phyloP scores from a whole-genome alignment of 2,797 vertebrate species.

The Gorsachius magnificus region DNA sequence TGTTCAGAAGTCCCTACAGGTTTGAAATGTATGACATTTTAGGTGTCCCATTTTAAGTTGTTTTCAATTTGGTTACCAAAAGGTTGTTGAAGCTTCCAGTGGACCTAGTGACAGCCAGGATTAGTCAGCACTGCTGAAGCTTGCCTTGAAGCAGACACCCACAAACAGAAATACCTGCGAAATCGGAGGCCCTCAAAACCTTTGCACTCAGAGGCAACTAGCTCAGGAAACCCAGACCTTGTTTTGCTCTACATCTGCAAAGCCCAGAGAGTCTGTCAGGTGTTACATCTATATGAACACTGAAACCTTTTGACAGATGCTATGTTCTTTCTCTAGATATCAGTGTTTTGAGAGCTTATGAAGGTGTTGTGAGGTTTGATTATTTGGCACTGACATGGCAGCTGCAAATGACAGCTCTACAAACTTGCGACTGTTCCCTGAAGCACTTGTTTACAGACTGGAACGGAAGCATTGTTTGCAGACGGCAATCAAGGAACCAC shows the following conservation, averaged over 20 bases:
- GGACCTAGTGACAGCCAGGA: not conserved
- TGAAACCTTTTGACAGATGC: not conserved
- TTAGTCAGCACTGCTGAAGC: slow-evolving; percentile 17
- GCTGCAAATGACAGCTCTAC: slow-evolving; percentile 21
- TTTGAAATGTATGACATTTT: not conserved
- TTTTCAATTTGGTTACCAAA: not conserved
- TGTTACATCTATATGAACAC: not conserved
- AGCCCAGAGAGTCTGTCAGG: not conserved
- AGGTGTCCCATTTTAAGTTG: not conserved
- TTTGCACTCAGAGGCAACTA: not conserved
- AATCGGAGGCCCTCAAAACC: not conserved
- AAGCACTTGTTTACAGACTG: slow-evolving; percentile 6
- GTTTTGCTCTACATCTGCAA: not conserved
- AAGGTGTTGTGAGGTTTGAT: not conserved
- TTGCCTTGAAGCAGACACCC: not conserved
- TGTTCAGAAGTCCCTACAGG: not conserved
- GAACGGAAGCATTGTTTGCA: not conserved
- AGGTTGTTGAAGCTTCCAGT: not conserved
- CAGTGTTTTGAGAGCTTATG: not conserved
- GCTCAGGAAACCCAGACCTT: not conserved
- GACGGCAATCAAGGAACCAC: not conserved
- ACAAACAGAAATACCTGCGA: not conserved
- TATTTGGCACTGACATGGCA: not conserved
- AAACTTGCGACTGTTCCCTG: not conserved
- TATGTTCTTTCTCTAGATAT: not conserved